phyloP scores from a whole-genome alignment of 2,888 invertebrate species.

The Pogonocherus hispidulus region DNA sequence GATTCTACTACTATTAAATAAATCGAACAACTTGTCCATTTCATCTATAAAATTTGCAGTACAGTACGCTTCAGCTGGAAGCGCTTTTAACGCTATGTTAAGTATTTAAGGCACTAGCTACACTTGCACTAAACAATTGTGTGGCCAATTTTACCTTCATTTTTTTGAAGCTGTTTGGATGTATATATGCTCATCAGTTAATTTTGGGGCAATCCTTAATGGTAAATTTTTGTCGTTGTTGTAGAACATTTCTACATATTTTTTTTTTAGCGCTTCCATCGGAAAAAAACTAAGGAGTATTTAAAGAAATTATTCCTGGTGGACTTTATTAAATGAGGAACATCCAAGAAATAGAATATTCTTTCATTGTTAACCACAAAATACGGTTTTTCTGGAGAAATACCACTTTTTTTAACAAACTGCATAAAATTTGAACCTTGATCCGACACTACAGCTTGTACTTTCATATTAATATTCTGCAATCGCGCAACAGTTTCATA shows the following conservation, averaged over 20 bases:
- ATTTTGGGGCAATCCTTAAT: background rate
- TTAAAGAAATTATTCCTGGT: no score
- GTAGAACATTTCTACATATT: background rate
- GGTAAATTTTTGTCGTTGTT: background rate
- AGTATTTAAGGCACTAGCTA: background rate
- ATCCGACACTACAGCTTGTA: background rate
- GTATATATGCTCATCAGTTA: background rate
- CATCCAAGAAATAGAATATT: background rate
- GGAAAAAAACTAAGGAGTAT: background rate
- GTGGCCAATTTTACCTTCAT: background rate
- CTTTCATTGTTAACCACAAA: background rate
- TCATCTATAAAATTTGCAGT: background rate
- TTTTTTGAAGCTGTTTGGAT: no score
- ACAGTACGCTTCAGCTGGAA: background rate
- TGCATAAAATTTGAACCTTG: slow-evolving; percentile 1
- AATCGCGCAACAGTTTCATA: background rate
- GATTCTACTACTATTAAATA: no score
- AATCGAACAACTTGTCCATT: background rate
- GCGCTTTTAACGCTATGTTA: background rate
- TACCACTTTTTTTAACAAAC: background rate
- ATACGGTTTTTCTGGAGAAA: background rate
- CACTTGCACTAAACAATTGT: background rate
- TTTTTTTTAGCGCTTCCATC: no score
- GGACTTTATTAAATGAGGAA: slow-evolving; percentile 4
- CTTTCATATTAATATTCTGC: background rate